Base-by-base conservation (phyloP, 2,888 invertebrate species). In the Stenoptilia bipunctidactyla region DNA sequence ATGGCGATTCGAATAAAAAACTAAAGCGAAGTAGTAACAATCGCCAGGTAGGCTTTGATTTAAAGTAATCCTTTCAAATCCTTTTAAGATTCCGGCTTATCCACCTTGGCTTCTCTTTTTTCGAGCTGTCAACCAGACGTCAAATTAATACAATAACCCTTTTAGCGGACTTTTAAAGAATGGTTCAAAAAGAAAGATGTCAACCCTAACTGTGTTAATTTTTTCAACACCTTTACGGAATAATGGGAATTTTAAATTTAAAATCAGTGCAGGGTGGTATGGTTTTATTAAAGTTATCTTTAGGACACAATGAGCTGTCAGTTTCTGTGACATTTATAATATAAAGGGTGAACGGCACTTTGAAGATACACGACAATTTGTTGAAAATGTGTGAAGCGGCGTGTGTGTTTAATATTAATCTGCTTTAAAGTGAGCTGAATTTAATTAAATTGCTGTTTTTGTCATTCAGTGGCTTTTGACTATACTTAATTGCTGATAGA, bases 141-240 rank as follows among this genome's bases (percentile, higher is more conserved):
- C 82, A 79, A 61, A 71, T 77, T 75, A 73, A 60, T 50, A 67
- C 66, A 72, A 73, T 20, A 68, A 66, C 60, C 55, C 58, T 63
- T 68, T 68, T 56, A 36, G 55, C 49, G 51, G 52, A 61, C 61
- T 64, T 70, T 71, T 66, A 67, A 68, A 64, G 64, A 62, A 53
- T 61, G 52, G 45, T 49, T 50, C 45, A 49, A 52, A 56, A 50
- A 53, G 52, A 46, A 45, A 41, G 43, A n/a, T 30, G 9, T 30
- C 30, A 12, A 59, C 67, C 61, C 55, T 48, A 45, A 39, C 51
- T 51, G 61, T 62, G 66, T 64, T 64, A 57, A 65, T 66, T 68
- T 75, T 70, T 75, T 70, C 75, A 69, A 71, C 73, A 70, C 55
- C 43, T 65, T 79, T 70, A 70, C 68, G 48, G 45, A 42, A 34